Conservation (phyloP, 2,888 invertebrate genomes). For the Stomorhina lunata region DNA sequence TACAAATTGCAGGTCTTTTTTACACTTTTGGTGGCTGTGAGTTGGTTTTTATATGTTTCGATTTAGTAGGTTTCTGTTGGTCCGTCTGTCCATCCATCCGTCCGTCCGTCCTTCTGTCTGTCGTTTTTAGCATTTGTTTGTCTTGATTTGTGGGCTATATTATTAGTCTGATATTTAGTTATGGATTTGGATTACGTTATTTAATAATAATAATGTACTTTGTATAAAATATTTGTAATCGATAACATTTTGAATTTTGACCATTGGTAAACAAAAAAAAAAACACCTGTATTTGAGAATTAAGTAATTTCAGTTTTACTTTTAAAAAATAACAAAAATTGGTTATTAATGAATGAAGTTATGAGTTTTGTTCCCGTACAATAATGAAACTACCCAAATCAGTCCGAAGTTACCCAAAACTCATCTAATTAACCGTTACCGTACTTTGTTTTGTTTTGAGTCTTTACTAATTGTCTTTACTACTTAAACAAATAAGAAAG, state of each 20-base stretch:
- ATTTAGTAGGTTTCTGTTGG: background rate
- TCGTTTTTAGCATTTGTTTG: background rate
- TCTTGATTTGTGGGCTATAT: constrained; percentile 5
- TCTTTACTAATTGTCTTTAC: too few relatives aligned
- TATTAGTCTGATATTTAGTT: constrained; percentile 23
- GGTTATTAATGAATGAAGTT: too few relatives aligned
- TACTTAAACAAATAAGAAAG: too few relatives aligned
- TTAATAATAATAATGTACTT: constrained; percentile 26
- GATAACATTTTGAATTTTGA: constrained; percentile 25
- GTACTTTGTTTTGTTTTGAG: too few relatives aligned
- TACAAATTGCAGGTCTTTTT: constrained; percentile 67
- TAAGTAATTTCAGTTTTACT: too few relatives aligned
- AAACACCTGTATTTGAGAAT: constrained; percentile 9
- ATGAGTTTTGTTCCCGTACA: too few relatives aligned
- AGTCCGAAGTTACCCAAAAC: too few relatives aligned
- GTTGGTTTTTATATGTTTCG: constrained; percentile 2
- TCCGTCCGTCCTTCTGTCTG: too few relatives aligned
- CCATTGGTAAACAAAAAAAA: too few relatives aligned
- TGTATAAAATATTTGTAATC: constrained; percentile 18
- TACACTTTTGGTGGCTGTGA: constrained; percentile 44
- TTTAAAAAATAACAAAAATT: background rate
- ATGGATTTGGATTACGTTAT: constrained; percentile 29
- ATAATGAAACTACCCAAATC: too few relatives aligned
- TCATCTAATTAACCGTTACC: too few relatives aligned
- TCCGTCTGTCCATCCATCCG: too few relatives aligned